Conservation (phyloP, 2,888 invertebrate genomes). For the Caenorhabditis sp. region DNA sequence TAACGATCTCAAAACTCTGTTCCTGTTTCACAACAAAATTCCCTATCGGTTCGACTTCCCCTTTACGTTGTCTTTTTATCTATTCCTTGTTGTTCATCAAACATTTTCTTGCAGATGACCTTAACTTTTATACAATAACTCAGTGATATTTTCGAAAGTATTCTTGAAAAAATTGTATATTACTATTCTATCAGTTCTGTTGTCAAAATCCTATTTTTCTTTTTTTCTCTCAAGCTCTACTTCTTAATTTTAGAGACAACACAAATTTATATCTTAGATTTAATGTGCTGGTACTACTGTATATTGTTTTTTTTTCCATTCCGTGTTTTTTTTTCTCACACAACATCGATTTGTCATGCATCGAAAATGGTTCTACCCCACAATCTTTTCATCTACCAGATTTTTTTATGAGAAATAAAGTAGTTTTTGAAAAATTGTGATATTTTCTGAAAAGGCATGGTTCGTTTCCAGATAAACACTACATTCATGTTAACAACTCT, state of each 20-base stretch:
- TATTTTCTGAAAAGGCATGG: too few relatives aligned
- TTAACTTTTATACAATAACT: neutral
- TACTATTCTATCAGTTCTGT: neutral
- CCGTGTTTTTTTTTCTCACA: neutral
- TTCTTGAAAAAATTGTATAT: neutral
- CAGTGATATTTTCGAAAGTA: neutral
- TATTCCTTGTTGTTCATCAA: conserved; percentile 14
- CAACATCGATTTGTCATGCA: neutral
- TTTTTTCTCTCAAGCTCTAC: neutral
- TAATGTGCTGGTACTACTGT: neutral
- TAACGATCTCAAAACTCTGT: neutral
- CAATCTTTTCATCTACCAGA: too few relatives aligned
- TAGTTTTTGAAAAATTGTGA: too few relatives aligned
- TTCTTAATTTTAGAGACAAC: neutral
- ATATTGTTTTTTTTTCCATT: neutral
- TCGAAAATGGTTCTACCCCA: too few relatives aligned
- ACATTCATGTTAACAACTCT: too few relatives aligned
- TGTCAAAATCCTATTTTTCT: neutral
- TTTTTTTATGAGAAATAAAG: too few relatives aligned
- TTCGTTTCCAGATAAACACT: too few relatives aligned
- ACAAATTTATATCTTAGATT: neutral
- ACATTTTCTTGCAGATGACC: neutral
- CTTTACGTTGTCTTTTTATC: conserved; percentile 1
- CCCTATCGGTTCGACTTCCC: neutral
- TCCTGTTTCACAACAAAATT: neutral